Conservation (phyloP, 1,140 invertebrate species). For the Centruroides sculpturatus region DNA sequence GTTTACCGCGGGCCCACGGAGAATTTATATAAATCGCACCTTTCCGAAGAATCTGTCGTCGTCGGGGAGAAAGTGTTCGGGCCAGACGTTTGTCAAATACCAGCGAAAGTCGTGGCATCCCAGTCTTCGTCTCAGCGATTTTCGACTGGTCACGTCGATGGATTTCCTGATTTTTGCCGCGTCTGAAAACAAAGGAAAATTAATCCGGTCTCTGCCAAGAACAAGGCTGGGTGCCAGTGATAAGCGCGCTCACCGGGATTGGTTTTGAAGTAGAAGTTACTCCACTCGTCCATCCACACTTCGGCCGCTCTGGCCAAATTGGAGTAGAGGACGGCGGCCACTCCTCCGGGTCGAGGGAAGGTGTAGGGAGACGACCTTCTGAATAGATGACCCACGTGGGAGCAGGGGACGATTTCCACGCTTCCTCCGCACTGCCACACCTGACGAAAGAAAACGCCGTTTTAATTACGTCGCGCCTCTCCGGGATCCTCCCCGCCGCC, state of each 20-base stretch:
- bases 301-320: slow-evolving; percentile 77
- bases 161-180: slow-evolving; percentile 41
- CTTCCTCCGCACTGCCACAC: slow-evolving; percentile 96
- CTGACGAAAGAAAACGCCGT: slow-evolving; percentile 34
- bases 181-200: slow-evolving; percentile 30
- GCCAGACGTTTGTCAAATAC: slow-evolving; percentile 82
- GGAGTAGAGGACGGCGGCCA: slow-evolving; percentile 67
- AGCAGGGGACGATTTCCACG: slow-evolving; percentile 89
- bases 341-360: slow-evolving; percentile 42
- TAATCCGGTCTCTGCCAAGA: background rate
- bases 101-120: slow-evolving; percentile 82
- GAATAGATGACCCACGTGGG: slow-evolving; percentile 96
- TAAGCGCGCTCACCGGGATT: slow-evolving; percentile 37
- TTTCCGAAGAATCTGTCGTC: slow-evolving; percentile 65
- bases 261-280: slow-evolving; percentile 76
- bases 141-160: slow-evolving; percentile 52
- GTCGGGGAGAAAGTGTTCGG: slow-evolving; percentile 62
- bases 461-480: background rate
- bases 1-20: background rate
- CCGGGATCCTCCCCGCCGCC: background rate
- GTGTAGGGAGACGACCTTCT: slow-evolving; percentile 83
- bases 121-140: slow-evolving; percentile 55
- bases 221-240: too few species aligned
- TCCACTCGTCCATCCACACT: slow-evolving; percentile 92
- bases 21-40: slow-evolving; percentile 29